Conservation (phyloP, 64 coral and sea anemone species). For the Montipora sp. region DNA sequence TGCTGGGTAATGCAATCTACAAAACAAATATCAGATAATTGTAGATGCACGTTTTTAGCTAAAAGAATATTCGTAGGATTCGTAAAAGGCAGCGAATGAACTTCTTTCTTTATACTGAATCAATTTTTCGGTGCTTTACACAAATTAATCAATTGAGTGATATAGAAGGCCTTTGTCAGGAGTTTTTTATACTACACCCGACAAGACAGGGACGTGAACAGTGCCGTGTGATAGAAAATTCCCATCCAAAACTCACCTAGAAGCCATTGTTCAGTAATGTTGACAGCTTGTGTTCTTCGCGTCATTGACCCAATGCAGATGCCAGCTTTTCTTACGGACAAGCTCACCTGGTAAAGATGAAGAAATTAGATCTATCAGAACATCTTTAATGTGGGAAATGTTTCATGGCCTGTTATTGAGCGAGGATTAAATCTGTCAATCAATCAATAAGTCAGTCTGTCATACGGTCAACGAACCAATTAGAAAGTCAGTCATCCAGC, state of each 20-base stretch:
- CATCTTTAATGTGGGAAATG: not conserved
- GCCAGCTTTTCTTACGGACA: constrained; percentile 79
- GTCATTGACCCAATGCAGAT: constrained; percentile 79
- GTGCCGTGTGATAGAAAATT: not conserved
- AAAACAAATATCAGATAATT: not conserved
- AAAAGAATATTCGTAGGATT: not conserved
- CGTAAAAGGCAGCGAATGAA: not conserved
- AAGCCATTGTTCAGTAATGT: constrained; percentile 84
- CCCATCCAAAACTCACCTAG: constrained; percentile 51
- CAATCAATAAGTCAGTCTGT: too few species aligned
- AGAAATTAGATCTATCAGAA: not conserved
- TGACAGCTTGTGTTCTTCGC: constrained; percentile 64
- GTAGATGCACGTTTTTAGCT: too few species aligned
- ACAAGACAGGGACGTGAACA: not conserved
- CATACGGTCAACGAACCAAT: too few species aligned
- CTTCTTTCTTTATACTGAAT: too few species aligned
- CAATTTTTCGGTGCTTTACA: too few species aligned
- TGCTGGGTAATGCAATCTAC: constrained; percentile 46
- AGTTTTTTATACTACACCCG: not conserved
- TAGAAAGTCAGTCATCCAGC: too few species aligned
- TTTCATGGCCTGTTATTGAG: too few species aligned
- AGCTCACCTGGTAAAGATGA: constrained; percentile 63
- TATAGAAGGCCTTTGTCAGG: not conserved
- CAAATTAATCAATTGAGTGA: too few species aligned
- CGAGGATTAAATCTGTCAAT: too few species aligned